These are phyloP conservation scores for Anoplius nigerrimus DNA, from an alignment of 2,888 invertebrate genomes.

Conservation along the genomic window DNA sequence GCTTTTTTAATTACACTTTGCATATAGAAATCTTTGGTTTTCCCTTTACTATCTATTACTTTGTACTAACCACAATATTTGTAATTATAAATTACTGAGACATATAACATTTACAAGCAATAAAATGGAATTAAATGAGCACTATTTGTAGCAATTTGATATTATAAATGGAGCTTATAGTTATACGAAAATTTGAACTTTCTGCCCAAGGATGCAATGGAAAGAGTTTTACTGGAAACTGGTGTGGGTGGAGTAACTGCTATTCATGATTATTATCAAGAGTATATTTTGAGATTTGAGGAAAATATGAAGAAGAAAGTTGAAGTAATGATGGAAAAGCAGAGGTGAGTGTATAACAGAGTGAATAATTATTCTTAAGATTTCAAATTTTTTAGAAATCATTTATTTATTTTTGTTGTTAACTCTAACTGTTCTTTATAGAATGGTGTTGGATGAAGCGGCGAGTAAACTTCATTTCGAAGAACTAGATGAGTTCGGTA, in stretches of 20 bases:
- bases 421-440: slow-evolving; percentile 32
- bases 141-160: no score
- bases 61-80: no score
- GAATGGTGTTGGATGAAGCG: slow-evolving; percentile 70
- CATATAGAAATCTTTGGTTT: background rate
- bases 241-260: slow-evolving; percentile 79
- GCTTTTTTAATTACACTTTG: background rate
- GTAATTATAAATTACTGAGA: background rate
- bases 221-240: slow-evolving; percentile 79
- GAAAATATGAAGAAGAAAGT: slow-evolving; percentile 63
- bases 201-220: slow-evolving; percentile 77
- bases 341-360: slow-evolving; percentile 44
- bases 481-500: slow-evolving; percentile 70
- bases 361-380: background rate
- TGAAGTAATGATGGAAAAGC: slow-evolving; percentile 65
- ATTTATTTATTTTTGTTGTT: slow-evolving; percentile 5
- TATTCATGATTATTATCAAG: slow-evolving; percentile 79
- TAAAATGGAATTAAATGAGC: no score
- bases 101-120: no score
- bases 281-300: slow-evolving; percentile 67
- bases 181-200: background rate
- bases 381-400: slow-evolving; percentile 7
- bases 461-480: slow-evolving; percentile 69
- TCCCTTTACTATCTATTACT: no score
- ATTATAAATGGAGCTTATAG: no score